A percentile compares a stretch with the other conserved stretches of the same genome.
These are phyloP conservation scores for Drosophila bunnanda DNA, from an alignment of 2,888 invertebrate species.

Conservation along the genomic window DNA sequence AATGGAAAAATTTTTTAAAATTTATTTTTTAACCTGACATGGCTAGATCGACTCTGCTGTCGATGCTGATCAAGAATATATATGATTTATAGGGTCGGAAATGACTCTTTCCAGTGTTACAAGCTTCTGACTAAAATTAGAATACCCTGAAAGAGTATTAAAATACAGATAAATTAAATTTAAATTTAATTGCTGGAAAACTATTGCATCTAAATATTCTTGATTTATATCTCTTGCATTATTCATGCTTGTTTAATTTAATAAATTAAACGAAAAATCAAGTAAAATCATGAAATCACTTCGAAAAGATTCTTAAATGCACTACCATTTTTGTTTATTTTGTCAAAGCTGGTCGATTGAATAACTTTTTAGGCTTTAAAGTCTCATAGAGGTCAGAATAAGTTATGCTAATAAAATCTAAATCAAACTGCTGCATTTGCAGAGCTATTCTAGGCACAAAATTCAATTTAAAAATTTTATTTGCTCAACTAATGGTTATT, in stretches of 20 bases:
- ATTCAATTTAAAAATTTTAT: not conserved
- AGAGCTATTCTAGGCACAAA: not conserved
- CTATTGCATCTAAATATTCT: not conserved
- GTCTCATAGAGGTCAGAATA: not conserved
- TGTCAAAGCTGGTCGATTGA: not conserved
- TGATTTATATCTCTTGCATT: not conserved
- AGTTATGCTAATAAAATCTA: slow-evolving; percentile 5
- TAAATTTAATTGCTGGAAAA: not conserved
- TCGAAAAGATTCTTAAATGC: not conserved
- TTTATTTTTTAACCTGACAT: too few species aligned
- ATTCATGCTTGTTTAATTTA: slow-evolving; percentile 3
- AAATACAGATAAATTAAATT: too few species aligned
- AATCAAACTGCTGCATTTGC: slow-evolving; percentile 3
- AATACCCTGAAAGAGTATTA: too few species aligned
- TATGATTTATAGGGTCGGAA: too few species aligned
- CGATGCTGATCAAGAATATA: too few species aligned
- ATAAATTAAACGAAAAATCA: not conserved
- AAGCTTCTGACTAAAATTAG: too few species aligned
- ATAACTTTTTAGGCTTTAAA: slow-evolving; percentile 12
- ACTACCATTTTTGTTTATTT: not conserved
- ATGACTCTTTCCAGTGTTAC: too few species aligned
- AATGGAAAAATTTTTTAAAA: too few species aligned
- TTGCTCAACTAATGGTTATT: slow-evolving; percentile 10
- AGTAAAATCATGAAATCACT: slow-evolving; percentile 2
- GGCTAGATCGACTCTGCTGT: too few species aligned